phyloP scores from a whole-genome alignment of 2,797 vertebrate genomes.

The Saxicola maurus region DNA sequence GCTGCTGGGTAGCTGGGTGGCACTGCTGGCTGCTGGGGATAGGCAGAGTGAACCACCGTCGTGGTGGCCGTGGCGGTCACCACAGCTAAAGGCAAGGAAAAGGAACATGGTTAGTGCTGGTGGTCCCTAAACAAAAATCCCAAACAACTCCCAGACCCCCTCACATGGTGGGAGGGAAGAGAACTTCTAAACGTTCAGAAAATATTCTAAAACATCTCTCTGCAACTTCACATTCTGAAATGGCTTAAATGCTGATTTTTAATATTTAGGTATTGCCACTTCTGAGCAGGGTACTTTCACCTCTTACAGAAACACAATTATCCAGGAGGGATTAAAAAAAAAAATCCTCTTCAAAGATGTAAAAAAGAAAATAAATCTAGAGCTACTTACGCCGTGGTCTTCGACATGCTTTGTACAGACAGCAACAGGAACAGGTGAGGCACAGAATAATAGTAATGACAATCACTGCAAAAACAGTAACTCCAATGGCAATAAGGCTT shows the following conservation, averaged over 20 bases:
- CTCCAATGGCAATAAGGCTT: constrained; percentile 41
- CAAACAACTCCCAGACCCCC: background rate
- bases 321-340: background rate
- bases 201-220: background rate
- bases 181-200: background rate
- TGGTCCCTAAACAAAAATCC: background rate
- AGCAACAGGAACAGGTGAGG: constrained; percentile 90
- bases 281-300: background rate
- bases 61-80: constrained; percentile 69
- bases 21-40: constrained; percentile 54
- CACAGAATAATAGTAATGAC: constrained; percentile 79
- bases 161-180: rapidly evolving
- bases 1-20: constrained; percentile 61
- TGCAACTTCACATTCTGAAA: background rate
- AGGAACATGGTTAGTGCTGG: background rate
- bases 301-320: background rate
- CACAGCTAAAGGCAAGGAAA: constrained; percentile 56
- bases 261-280: background rate
- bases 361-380: background rate
- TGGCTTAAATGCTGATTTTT: background rate
- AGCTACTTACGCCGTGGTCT: constrained; percentile 79
- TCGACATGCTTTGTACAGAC: constrained; percentile 87
- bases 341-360: background rate
- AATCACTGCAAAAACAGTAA: constrained; percentile 48
- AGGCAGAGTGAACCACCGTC: constrained; percentile 65